Conservation (phyloP, 2,113 vertebrate genomes). For the Phalacrocorax pelagicus region DNA sequence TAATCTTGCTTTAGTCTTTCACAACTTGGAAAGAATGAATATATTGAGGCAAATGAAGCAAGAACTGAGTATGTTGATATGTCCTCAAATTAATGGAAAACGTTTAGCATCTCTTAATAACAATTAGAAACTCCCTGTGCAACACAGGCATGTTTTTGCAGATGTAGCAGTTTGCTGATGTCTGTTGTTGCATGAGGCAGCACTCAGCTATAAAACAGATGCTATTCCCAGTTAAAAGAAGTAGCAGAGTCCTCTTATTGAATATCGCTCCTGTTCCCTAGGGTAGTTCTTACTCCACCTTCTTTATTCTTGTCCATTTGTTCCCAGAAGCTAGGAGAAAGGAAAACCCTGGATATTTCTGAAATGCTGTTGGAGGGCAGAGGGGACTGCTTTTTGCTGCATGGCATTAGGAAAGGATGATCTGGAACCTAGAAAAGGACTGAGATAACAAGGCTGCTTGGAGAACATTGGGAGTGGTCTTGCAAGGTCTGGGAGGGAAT, state of each 20-base stretch:
- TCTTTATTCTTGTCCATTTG: not conserved
- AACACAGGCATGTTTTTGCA: not conserved
- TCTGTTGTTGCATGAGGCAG: not conserved
- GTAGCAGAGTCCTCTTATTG: not conserved
- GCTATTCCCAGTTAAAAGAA: not conserved
- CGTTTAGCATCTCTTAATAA: not conserved
- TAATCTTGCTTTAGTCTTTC: not conserved
- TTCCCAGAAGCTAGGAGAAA: not conserved
- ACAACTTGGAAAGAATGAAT: not conserved
- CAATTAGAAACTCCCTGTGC: not conserved
- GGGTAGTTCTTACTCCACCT: not conserved
- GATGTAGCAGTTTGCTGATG: not conserved
- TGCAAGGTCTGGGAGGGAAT: not conserved
- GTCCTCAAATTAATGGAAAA: too few species aligned
- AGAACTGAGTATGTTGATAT: not conserved
- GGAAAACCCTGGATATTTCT: rapidly evolving
- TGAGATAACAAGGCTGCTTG: not conserved
- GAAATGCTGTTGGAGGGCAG: not conserved
- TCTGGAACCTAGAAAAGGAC: not conserved
- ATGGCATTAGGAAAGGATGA: not conserved
- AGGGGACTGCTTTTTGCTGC: not conserved
- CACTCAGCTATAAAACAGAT: not conserved
- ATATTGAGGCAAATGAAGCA: not conserved
- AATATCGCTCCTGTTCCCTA: not conserved
- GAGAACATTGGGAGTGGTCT: not conserved